A percentile compares a stretch with the other conserved stretches of the same genome.
Conservation (phyloP, 2,888 invertebrate genomes). For the Branchipolynoe longqiensis region DNA sequence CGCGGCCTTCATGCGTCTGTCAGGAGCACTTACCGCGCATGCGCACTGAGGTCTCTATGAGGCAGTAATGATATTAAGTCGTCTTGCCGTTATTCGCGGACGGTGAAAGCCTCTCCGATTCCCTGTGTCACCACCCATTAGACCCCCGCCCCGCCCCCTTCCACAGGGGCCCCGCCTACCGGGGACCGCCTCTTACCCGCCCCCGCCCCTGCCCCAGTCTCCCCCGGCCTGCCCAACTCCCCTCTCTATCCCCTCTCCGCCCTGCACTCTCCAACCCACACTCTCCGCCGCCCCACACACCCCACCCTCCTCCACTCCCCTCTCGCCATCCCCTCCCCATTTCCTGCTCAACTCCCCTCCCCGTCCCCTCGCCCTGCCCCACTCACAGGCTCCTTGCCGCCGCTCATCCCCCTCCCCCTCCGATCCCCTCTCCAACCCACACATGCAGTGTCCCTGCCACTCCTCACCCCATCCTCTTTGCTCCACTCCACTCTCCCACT, state of each 20-base stretch:
- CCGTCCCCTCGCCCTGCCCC: too few species aligned
- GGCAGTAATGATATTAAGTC: conserved; percentile 15
- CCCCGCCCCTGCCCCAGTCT: neutral
- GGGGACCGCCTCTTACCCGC: neutral
- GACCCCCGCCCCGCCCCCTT: neutral
- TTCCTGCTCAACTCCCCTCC: too few species aligned
- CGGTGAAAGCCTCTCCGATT: conserved; percentile 18
- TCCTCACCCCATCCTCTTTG: too few species aligned
- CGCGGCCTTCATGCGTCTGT: neutral
- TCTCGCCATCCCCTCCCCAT: too few species aligned
- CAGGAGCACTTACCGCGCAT: neutral
- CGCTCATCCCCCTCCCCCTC: too few species aligned
- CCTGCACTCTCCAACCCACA: too few species aligned
- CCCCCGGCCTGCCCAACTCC: neutral
- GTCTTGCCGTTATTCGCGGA: neutral
- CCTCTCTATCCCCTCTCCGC: neutral
- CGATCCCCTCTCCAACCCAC: too few species aligned
- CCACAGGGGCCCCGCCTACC: neutral
- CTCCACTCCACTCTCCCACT: too few species aligned
- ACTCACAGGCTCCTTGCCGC: too few species aligned
- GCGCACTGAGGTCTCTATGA: neutral
- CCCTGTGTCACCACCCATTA: conserved; percentile 34
- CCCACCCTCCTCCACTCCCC: too few species aligned
- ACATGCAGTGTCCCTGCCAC: too few species aligned
- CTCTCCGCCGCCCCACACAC: too few species aligned